Percentiles rank a stretch among this genome's conserved stretches.
phyloP scores from a whole-genome alignment of 2,113 vertebrate genomes.

The Rhinolophus sinicus region DNA sequence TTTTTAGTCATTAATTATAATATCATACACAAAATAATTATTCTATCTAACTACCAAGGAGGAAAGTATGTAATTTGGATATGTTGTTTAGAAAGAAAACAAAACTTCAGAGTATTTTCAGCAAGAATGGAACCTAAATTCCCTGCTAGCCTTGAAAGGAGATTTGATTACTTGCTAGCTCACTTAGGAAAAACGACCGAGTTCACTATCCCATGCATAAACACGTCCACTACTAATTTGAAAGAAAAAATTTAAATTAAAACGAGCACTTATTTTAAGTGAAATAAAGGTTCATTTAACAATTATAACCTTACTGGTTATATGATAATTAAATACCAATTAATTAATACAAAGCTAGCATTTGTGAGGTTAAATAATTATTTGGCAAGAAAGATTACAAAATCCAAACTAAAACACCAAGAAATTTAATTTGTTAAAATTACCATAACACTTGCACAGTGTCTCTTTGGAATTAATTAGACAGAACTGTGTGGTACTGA shows the following conservation, averaged over 20 bases:
- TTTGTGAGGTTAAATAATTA: slow-evolving; percentile 62
- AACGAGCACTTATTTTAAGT: slow-evolving; percentile 38
- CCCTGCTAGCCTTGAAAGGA: background rate
- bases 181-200: background rate
- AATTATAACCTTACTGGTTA: slow-evolving; percentile 23
- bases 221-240: background rate
- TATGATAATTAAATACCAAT: slow-evolving; percentile 42
- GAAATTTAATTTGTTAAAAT: slow-evolving; percentile 75
- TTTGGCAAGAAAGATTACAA: slow-evolving; percentile 63
- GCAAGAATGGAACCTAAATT: background rate
- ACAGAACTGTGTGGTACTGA: slow-evolving; percentile 43
- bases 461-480: slow-evolving; percentile 67
- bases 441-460: slow-evolving; percentile 30
- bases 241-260: background rate
- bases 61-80: background rate
- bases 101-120: background rate
- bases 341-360: slow-evolving; percentile 62
- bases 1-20: background rate
- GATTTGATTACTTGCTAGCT: background rate
- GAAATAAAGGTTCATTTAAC: slow-evolving; percentile 47
- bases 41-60: background rate
- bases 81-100: slow-evolving; percentile 10
- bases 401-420: slow-evolving; percentile 67
- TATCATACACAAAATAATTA: background rate
- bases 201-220: background rate